Conservation (phyloP, 2,113 vertebrate genomes). For the Opisthocomus hoazin region DNA sequence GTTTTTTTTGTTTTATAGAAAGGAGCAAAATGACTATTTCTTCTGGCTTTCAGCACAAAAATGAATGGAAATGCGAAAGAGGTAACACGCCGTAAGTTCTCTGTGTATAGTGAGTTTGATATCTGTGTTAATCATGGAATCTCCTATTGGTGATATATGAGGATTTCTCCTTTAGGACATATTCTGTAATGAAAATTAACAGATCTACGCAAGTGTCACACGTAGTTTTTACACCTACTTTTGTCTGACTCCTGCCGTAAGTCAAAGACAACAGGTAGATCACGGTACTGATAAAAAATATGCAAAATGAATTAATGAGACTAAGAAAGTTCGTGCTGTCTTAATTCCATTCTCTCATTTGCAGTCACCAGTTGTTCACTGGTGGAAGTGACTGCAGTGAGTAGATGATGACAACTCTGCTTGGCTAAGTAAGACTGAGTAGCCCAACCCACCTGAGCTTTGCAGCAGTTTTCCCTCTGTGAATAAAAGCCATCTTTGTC, state of each 20-base stretch:
- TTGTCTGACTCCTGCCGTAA: neutral
- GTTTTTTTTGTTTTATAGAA: neutral
- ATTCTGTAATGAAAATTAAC: neutral
- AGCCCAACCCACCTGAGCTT: neutral
- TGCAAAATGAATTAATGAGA: neutral
- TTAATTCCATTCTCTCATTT: neutral
- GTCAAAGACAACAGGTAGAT: neutral
- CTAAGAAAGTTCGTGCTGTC: neutral
- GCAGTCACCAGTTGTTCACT: neutral
- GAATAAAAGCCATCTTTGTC: neutral
- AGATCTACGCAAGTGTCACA: neutral
- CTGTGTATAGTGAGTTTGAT: neutral
- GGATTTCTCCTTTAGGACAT: neutral
- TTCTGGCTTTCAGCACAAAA: neutral
- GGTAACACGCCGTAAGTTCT: accelerated
- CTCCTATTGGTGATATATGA: neutral
- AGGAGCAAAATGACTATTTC: neutral
- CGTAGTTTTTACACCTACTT: neutral
- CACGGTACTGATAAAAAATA: neutral
- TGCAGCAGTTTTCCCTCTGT: neutral
- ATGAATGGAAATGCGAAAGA: neutral
- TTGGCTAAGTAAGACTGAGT: neutral
- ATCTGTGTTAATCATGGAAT: neutral
- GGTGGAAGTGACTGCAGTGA: neutral
- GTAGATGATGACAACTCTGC: neutral